Evolutionary conservation across 2,797 vertebrate species (phyloP), one percentile per base, ranked within the genome.

Genomic region (Crypturellus tataupa): DNA sequence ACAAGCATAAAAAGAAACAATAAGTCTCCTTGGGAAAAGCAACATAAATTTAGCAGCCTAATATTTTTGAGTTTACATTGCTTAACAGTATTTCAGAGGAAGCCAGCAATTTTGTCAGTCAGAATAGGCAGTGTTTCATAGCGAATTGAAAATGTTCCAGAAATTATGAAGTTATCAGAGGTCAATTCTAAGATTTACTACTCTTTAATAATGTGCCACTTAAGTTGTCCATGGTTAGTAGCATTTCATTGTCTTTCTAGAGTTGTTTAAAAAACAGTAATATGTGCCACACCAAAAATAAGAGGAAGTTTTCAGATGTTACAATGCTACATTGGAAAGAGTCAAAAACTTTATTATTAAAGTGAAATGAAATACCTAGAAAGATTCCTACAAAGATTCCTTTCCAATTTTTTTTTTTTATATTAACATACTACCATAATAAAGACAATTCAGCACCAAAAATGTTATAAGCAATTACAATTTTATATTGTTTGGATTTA

Each of bases 11-110:
- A 33, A 62, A 59, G 25, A 70, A 64, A 69, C 27, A 0, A 49
- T 18, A 1, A 10, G 13, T 35, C 6, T 9, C 23, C 44, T 75
- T 75, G 1, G 0, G 29, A 72, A 72, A 40, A 51, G 1, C 2
- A 40, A 23, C 1, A 55, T 10, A 78, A 63, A 20, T 40, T n/a
- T 65, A 81, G 3, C 16, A 63, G 6, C 14, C 16, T 71, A 33
- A 44, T 12, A 0, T 60, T 68, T 39, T 7, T 24, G 21, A 2
- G 2, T 17, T 76, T 53, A 64, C 11, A 70, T 77, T 65, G 9
- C 3, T 86, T 81, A 33, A 4, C 10, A 85, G 59, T 71, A 42
- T 80, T 76, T 85, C n/a, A 39, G 68, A 72, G 31, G 14, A 46
- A 76, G 1, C 2, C 44, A 63, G 2, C 0, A 7, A 7, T 27